Conservation (phyloP, 2,888 invertebrate genomes). For the Drosophila austrosaltans region DNA sequence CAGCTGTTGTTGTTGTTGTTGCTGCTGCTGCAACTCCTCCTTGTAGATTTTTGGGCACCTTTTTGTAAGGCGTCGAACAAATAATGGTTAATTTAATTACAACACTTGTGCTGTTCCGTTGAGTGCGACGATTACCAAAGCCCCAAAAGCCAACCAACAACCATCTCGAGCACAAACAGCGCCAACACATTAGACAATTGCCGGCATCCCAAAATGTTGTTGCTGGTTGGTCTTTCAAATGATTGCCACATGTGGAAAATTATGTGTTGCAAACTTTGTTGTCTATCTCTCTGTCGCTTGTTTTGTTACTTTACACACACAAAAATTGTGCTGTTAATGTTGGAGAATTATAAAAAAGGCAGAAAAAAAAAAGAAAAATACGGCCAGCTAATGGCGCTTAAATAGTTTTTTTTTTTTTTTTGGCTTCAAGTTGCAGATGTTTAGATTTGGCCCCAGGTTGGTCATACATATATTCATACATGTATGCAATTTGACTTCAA, state of each 20-base stretch:
- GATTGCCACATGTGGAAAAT: conserved; percentile 65
- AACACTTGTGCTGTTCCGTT: conserved; percentile 67
- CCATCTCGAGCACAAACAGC: conserved; percentile 27
- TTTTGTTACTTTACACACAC: not conserved
- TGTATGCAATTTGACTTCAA: conserved; percentile 64
- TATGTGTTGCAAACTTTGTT: conserved; percentile 58
- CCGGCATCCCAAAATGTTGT: conserved; percentile 27
- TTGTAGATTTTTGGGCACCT: conserved; percentile 53
- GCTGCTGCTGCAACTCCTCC: conserved; percentile 50
- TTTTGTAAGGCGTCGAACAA: conserved; percentile 54
- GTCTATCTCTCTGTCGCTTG: conserved; percentile 3
- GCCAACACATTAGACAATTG: conserved; percentile 65
- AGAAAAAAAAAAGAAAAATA: conserved; percentile 45
- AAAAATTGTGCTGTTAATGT: not conserved
- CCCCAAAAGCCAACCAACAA: conserved; percentile 61
- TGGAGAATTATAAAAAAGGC: conserved; percentile 7
- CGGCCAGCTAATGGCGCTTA: conserved; percentile 43
- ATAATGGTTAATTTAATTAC: conserved; percentile 75
- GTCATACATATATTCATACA: conserved; percentile 23
- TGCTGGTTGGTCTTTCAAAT: conserved; percentile 34
- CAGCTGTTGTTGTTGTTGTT: conserved; percentile 46
- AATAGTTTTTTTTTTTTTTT: conserved; percentile 50
- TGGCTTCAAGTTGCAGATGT: not conserved
- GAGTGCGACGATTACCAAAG: conserved; percentile 76
- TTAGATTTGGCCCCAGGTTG: too few relatives aligned